Percentiles rank a stretch among this genome's conserved stretches.
Evolutionary conservation across 1,140 invertebrate genomes (phyloP).

Genomic region (Ceratoteleas bidentatus): DNA sequence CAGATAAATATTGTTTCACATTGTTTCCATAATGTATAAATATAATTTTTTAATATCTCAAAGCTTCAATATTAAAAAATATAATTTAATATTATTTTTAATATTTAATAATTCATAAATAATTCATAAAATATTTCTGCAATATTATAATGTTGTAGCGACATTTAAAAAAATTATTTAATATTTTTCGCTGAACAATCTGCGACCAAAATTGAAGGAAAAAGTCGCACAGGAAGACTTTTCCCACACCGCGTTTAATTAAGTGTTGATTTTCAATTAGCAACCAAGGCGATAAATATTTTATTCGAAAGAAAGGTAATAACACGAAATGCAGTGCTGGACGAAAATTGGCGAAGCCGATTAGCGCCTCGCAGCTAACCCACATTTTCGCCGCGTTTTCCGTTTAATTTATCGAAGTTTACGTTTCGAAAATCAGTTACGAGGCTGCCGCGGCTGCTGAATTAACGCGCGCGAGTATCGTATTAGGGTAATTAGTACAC

Average conservation of each 20-base stretch:
- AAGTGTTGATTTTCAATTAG: background rate
- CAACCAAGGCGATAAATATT: background rate
- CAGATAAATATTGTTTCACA: too few relatives aligned
- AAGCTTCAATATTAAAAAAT: too few relatives aligned
- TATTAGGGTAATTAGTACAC: constrained; percentile 50
- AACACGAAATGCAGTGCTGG: background rate
- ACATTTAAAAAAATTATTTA: too few relatives aligned
- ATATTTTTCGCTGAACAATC: too few relatives aligned
- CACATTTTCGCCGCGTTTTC: constrained; percentile 10
- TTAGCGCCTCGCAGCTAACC: background rate
- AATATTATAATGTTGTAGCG: too few relatives aligned
- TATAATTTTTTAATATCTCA: too few relatives aligned
- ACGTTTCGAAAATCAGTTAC: constrained; percentile 45
- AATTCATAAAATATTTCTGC: too few relatives aligned
- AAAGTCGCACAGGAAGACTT: background rate
- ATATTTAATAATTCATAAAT: too few relatives aligned
- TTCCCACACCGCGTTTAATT: too few relatives aligned
- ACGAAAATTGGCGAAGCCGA: background rate
- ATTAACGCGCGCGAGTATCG: constrained; percentile 41
- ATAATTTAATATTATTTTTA: too few relatives aligned
- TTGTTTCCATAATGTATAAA: too few relatives aligned
- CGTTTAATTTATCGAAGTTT: constrained; percentile 22
- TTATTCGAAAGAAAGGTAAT: background rate
- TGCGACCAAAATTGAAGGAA: background rate
- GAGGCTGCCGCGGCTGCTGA: constrained; percentile 9